These are phyloP conservation scores for Diorhabda sublineata DNA, from an alignment of 1,140 invertebrate species.

Conservation along the genomic window DNA sequence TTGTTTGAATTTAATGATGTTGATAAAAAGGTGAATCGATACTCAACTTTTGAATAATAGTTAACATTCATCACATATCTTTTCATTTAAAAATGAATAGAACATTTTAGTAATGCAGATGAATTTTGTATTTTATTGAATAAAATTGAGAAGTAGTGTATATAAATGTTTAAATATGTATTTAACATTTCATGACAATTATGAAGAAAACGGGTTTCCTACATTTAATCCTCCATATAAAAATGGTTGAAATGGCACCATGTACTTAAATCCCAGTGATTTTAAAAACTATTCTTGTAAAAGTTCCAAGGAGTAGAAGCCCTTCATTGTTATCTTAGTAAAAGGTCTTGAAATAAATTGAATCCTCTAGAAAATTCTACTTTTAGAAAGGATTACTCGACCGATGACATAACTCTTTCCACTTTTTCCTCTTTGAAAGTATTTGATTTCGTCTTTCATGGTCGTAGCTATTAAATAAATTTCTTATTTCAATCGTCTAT, in stretches of 20 bases:
- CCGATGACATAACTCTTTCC: neutral
- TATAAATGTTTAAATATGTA: too few relatives aligned
- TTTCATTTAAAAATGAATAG: too few relatives aligned
- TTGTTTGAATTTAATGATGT: too few relatives aligned
- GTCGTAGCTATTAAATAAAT: neutral
- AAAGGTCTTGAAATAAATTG: slow-evolving; percentile 1
- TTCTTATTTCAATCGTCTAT: neutral
- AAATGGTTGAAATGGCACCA: neutral
- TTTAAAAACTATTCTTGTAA: neutral
- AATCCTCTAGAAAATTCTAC: neutral
- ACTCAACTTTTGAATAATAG: too few relatives aligned
- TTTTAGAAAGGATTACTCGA: neutral
- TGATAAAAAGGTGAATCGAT: too few relatives aligned
- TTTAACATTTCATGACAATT: too few relatives aligned
- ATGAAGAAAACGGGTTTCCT: too few relatives aligned
- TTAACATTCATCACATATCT: too few relatives aligned
- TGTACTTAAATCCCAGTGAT: neutral
- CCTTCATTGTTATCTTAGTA: neutral
- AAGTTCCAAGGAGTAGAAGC: neutral
- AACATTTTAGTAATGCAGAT: too few relatives aligned
- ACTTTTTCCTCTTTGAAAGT: neutral
- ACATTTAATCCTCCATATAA: neutral
- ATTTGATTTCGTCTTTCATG: neutral
- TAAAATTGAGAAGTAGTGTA: too few relatives aligned
- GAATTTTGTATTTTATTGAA: too few relatives aligned